Conservation (phyloP, 1,140 invertebrate genomes). For the Hyposmocoma kahamanoa region DNA sequence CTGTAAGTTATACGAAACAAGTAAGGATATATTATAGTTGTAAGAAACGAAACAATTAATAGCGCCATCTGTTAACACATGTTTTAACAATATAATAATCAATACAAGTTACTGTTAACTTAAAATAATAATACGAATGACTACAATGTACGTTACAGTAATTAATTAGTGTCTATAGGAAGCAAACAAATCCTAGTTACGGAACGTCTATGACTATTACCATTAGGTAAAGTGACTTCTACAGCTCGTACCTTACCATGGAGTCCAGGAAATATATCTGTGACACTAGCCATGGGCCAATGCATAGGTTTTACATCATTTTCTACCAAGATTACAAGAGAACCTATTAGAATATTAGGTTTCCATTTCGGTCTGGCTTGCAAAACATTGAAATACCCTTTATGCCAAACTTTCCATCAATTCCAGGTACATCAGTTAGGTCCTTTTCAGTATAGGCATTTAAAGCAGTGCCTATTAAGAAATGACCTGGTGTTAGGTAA, state of each 20-base stretch:
- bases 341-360: neutral
- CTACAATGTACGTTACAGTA: no score
- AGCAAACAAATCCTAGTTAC: neutral
- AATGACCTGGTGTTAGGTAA: neutral
- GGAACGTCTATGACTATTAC: neutral
- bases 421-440: neutral
- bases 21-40: no score
- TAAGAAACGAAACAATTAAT: no score
- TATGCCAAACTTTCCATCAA: neutral
- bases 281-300: neutral
- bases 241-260: neutral
- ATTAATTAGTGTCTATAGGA: constrained; percentile 1
- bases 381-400: neutral
- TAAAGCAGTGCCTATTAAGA: neutral
- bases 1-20: no score
- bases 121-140: no score
- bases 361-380: neutral
- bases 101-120: no score
- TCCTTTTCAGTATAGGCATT: neutral
- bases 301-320: neutral
- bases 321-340: neutral
- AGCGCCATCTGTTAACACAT: no score
- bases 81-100: no score
- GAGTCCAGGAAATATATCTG: neutral
- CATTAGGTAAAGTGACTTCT: neutral